Percentiles rank a stretch among this genome's conserved stretches.
Conservation (phyloP, 1,140 invertebrate genomes). For the Myzus persicae region DNA sequence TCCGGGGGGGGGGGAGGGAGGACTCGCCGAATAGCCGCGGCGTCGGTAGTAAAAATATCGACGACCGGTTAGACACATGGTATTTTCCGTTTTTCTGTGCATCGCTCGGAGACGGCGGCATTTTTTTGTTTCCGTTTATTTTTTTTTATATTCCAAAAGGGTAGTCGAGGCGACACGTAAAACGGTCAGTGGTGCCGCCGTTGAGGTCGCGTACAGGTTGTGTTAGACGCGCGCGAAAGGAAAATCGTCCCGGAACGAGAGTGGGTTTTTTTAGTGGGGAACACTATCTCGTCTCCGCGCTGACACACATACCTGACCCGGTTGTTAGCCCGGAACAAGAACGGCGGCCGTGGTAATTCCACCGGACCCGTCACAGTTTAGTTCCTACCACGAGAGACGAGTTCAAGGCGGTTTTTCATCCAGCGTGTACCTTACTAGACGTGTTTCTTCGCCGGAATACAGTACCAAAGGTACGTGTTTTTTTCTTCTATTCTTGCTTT, state of each 20-base stretch:
- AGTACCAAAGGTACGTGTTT: conserved; percentile 20
- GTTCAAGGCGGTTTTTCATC: conserved; percentile 48
- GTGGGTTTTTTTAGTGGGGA: conserved; percentile 51
- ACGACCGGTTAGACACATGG: background rate
- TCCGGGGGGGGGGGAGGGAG: too few species aligned
- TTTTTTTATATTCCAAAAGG: background rate
- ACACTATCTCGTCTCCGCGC: background rate
- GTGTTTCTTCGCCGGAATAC: conserved; percentile 32
- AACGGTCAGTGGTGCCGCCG: background rate
- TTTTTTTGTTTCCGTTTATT: background rate
- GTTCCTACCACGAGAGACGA: conserved; percentile 56
- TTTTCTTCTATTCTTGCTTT: background rate
- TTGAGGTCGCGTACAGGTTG: background rate
- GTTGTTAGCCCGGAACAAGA: conserved; percentile 57
- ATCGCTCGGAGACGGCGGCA: background rate
- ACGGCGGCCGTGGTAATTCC: conserved; percentile 48
- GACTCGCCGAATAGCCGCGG: background rate
- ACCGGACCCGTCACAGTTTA: conserved; percentile 33
- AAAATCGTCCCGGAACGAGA: conserved; percentile 55
- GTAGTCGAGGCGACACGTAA: background rate
- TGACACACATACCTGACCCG: conserved; percentile 58
- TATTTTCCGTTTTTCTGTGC: background rate
- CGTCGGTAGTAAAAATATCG: background rate
- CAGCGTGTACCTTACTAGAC: background rate
- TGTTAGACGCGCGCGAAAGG: background rate